phyloP scores from a whole-genome alignment of 2,113 vertebrate species.

The Naja naja region DNA sequence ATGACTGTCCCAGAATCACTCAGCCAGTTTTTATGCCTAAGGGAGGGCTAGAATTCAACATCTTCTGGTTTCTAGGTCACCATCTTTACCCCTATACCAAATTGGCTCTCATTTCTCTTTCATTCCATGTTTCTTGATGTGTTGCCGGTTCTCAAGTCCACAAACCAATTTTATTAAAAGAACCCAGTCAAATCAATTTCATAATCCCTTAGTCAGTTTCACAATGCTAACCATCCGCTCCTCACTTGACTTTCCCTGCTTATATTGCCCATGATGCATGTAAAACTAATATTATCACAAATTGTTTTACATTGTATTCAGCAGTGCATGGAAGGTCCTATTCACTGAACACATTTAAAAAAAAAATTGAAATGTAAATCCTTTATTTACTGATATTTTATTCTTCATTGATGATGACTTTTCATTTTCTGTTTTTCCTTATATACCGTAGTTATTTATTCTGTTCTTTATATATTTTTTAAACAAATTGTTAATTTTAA shows the following conservation, averaged over 20 bases:
- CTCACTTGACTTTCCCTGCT: neutral
- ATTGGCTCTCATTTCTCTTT: neutral
- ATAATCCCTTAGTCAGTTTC: neutral
- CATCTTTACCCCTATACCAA: neutral
- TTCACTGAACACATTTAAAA: neutral
- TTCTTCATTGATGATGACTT: neutral
- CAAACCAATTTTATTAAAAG: neutral
- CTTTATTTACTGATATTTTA: neutral
- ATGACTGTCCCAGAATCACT: neutral
- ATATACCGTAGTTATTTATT: neutral
- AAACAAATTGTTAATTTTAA: neutral
- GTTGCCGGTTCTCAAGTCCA: neutral
- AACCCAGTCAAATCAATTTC: neutral
- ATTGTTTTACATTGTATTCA: neutral
- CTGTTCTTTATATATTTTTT: neutral
- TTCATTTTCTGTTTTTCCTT: neutral
- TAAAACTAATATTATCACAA: neutral
- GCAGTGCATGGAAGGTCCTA: neutral
- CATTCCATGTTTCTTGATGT: neutral
- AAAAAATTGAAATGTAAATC: neutral
- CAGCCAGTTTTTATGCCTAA: neutral
- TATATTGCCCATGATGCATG: neutral
- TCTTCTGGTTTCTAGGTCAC: neutral
- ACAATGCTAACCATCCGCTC: neutral
- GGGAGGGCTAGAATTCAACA: neutral